Percentiles rank a stretch among this genome's conserved stretches.
Conservation (phyloP, 2,797 vertebrate genomes). For the Gymnothorax javanicus region DNA sequence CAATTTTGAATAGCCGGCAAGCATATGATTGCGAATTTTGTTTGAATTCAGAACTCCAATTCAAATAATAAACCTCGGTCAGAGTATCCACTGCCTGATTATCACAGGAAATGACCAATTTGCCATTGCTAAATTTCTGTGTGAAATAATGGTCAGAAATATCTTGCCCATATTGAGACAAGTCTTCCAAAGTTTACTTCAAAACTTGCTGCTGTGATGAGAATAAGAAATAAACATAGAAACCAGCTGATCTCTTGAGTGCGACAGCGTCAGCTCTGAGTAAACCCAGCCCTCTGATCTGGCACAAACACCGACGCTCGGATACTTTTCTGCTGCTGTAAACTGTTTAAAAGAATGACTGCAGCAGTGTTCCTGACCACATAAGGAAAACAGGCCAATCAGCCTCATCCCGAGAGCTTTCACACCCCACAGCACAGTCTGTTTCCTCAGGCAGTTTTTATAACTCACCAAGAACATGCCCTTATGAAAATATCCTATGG, state of each 20-base stretch:
- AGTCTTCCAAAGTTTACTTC: not conserved
- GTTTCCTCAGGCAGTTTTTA: not conserved
- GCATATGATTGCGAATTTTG: not conserved
- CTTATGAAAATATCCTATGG: not conserved
- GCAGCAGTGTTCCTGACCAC: slow-evolving; percentile 42
- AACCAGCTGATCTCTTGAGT: not conserved
- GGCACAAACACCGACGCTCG: not conserved
- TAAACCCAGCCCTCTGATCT: not conserved
- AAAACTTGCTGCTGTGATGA: not conserved
- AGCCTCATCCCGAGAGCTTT: not conserved
- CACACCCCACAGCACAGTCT: not conserved
- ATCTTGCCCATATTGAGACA: not conserved
- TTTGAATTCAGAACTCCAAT: not conserved
- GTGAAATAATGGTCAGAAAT: not conserved
- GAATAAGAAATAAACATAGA: not conserved
- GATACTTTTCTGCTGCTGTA: slow-evolving; percentile 33
- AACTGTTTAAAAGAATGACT: slow-evolving; percentile 40
- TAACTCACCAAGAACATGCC: not conserved
- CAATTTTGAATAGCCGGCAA: not conserved
- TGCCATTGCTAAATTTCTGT: not conserved
- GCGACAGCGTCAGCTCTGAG: not conserved
- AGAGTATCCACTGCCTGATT: not conserved
- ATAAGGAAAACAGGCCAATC: slow-evolving; percentile 41
- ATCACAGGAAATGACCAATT: not conserved
- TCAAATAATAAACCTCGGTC: not conserved